phyloP scores from a whole-genome alignment of 2,113 vertebrate species.

The Lonchura striata region DNA sequence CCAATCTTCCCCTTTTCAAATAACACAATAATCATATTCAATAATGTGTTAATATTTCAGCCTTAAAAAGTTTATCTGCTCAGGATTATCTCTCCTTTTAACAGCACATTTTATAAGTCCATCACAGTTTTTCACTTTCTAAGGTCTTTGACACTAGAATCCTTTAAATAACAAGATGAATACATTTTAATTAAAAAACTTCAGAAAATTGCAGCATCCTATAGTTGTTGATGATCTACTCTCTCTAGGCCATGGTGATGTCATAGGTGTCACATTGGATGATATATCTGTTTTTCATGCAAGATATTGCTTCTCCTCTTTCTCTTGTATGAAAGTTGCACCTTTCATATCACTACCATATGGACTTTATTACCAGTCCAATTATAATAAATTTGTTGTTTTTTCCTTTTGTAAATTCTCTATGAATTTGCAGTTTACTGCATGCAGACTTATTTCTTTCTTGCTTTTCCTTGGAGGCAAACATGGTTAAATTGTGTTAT shows the following conservation, averaged over 20 bases:
- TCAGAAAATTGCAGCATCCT: not conserved
- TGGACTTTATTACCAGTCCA: not conserved
- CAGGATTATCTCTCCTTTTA: not conserved
- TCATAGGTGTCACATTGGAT: not conserved
- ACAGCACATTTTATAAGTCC: not conserved
- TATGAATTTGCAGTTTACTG: not conserved
- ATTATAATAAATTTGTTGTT: not conserved
- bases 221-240: not conserved
- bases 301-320: not conserved
- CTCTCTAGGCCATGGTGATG: not conserved
- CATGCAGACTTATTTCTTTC: not conserved
- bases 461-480: not conserved
- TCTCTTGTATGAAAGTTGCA: not conserved
- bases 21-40: not conserved
- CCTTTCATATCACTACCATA: not conserved
- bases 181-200: conserved; percentile 10
- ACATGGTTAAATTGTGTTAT: not conserved
- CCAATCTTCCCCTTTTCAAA: not conserved
- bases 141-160: not conserved
- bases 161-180: not conserved
- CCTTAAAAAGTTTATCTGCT: not conserved
- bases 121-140: not conserved
- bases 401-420: not conserved
- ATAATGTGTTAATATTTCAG: conserved; percentile 2
- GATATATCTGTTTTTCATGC: not conserved